phyloP scores from a whole-genome alignment of 2,888 invertebrate species.

The Marronus borbonicus region DNA sequence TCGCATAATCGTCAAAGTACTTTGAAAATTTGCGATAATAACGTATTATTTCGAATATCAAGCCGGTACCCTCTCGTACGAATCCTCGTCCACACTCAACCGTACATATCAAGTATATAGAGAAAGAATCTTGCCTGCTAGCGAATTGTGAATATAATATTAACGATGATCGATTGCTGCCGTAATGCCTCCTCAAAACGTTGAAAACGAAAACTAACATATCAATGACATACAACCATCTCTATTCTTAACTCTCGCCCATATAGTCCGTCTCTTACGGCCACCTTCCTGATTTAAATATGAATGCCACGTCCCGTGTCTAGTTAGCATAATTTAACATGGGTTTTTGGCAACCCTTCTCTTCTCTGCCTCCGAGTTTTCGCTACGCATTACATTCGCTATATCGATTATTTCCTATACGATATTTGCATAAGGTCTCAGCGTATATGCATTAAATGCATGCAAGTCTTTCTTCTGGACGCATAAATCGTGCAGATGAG shows the following conservation, averaged over 20 bases:
- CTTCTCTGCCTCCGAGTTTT: conserved; percentile 7
- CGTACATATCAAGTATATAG: too few species aligned
- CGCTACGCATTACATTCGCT: conserved; percentile 11
- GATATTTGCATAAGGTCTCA: conserved; percentile 23
- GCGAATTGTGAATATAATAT: conserved; percentile 36
- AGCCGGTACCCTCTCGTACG: background rate
- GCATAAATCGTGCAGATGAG: background rate
- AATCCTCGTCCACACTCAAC: too few species aligned
- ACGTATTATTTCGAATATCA: too few species aligned
- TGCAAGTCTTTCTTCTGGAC: background rate
- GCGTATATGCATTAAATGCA: background rate
- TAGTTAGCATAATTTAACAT: conserved; percentile 57
- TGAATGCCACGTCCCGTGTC: conserved; percentile 50
- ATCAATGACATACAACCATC: conserved; percentile 18
- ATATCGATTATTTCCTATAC: conserved; percentile 9
- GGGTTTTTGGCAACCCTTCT: conserved; percentile 56
- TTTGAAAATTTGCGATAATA: too few species aligned
- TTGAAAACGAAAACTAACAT: conserved; percentile 36
- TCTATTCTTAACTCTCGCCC: conserved; percentile 8
- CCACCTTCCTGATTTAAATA: conserved; percentile 53
- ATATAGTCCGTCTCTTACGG: background rate
- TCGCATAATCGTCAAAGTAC: too few species aligned
- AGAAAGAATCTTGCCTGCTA: too few species aligned
- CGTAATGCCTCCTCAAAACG: conserved; percentile 24
- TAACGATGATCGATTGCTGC: conserved; percentile 55